A percentile compares a stretch with the other conserved stretches of the same genome.
phyloP scores from a whole-genome alignment of 92 coral and sea anemone species.

The Epizoanthus stellaris region DNA sequence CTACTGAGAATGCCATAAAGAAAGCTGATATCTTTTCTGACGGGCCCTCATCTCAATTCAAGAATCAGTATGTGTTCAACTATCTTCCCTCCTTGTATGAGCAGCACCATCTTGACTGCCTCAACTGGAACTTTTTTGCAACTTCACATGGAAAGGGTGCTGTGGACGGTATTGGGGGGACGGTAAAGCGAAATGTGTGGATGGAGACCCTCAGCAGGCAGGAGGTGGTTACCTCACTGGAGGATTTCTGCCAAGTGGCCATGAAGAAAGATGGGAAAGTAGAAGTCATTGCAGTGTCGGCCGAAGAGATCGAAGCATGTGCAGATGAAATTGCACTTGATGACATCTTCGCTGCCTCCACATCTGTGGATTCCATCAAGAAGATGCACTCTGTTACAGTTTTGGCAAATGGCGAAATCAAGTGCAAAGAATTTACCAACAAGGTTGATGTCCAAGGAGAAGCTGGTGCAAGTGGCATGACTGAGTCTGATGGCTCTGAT shows the following conservation, averaged over 20 bases:
- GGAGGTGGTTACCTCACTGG: slow-evolving; percentile 55
- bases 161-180: slow-evolving; percentile 54
- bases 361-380: slow-evolving; percentile 56
- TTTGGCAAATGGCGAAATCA: slow-evolving; percentile 45
- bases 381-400: slow-evolving; percentile 51
- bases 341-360: slow-evolving; percentile 51
- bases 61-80: slow-evolving; percentile 65
- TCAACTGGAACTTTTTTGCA: slow-evolving; percentile 58
- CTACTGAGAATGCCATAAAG: slow-evolving; percentile 40
- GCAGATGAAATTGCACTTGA: slow-evolving; percentile 39
- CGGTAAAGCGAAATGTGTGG: slow-evolving; percentile 61
- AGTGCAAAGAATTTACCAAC: slow-evolving; percentile 50
- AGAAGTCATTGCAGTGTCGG: slow-evolving; percentile 50
- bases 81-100: slow-evolving; percentile 48
- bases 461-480: slow-evolving; percentile 32
- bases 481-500: slow-evolving; percentile 50
- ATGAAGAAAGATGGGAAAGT: slow-evolving; percentile 51
- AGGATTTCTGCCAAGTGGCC: slow-evolving; percentile 48
- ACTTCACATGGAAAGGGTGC: slow-evolving; percentile 59
- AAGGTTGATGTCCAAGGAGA: slow-evolving; percentile 19
- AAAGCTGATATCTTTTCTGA: slow-evolving; percentile 59
- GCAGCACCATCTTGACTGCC: slow-evolving; percentile 41
- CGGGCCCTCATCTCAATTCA: slow-evolving; percentile 57
- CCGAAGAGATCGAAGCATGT: slow-evolving; percentile 34
- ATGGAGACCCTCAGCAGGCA: slow-evolving; percentile 60